Evolutionary conservation across 2,113 vertebrate genomes (phyloP).

Genomic region (Psittacula cyanocephala): DNA sequence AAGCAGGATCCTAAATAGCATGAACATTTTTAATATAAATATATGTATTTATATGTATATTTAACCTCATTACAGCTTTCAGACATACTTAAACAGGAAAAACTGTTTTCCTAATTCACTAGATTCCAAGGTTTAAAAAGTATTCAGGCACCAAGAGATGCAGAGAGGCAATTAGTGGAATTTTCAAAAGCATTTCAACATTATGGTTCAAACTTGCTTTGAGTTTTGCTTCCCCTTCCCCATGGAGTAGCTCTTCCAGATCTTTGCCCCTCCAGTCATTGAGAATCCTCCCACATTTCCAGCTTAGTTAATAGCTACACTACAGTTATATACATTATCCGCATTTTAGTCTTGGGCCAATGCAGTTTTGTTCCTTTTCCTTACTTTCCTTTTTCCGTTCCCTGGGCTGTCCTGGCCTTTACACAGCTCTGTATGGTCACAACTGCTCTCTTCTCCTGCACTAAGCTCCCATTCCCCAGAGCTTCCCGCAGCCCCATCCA

Average conservation of each 20-base stretch:
- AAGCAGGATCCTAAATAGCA: neutral
- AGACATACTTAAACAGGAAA: neutral
- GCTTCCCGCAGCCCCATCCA: neutral
- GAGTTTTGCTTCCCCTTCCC: neutral
- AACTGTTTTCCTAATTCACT: neutral
- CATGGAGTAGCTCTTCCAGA: neutral
- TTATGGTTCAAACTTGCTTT: neutral
- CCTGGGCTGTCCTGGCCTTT: neutral
- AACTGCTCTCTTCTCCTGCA: fast-evolving
- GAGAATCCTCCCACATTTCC: neutral
- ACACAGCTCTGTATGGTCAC: neutral
- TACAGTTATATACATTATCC: neutral
- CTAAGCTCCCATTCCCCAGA: neutral
- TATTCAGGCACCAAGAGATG: neutral
- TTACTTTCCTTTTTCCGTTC: neutral
- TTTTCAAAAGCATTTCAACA: neutral
- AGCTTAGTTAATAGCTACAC: neutral
- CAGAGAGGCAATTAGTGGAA: neutral
- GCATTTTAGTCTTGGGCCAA: neutral
- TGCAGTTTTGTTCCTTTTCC: neutral
- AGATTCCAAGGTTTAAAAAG: neutral
- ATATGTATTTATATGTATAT: neutral
- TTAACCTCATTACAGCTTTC: neutral
- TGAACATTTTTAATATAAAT: neutral
- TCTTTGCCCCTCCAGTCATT: neutral